Percentiles rank a stretch among this genome's conserved stretches.
These are phyloP conservation scores for Alexandromys fortis DNA, from an alignment of 2,113 vertebrate genomes.

Conservation along the genomic window DNA sequence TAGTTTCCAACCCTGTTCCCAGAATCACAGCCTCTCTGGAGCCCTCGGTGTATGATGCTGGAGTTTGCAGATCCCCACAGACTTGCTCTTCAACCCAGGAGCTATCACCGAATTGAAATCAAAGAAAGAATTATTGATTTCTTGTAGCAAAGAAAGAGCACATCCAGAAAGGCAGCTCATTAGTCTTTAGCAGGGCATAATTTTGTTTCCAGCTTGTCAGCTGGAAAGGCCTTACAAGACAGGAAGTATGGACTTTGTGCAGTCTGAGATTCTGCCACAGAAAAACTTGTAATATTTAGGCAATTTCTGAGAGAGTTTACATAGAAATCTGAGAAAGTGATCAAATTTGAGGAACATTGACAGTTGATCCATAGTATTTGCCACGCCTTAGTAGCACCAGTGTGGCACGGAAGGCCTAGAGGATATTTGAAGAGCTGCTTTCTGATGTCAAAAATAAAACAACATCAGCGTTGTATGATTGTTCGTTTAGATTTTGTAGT, in stretches of 20 bases:
- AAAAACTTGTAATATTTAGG: not conserved
- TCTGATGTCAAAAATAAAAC: not conserved
- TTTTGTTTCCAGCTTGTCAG: conserved; percentile 32
- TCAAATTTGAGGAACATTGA: not conserved
- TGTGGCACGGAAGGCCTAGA: not conserved
- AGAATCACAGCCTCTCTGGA: not conserved
- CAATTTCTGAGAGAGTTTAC: not conserved
- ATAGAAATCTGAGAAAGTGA: not conserved
- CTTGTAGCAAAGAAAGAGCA: conserved; percentile 25
- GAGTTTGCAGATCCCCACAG: not conserved
- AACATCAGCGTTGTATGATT: not conserved
- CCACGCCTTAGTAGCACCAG: not conserved
- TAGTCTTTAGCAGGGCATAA: conserved; percentile 39
- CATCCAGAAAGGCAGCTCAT: conserved; percentile 32
- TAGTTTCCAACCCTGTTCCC: not conserved
- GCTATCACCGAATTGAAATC: conserved; percentile 3
- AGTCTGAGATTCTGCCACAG: not conserved
- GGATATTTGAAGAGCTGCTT: not conserved
- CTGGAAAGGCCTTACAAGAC: not conserved
- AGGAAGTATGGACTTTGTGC: not conserved
- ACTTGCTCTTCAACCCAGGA: conserved; percentile 1
- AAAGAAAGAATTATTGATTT: conserved; percentile 42
- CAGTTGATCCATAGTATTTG: not conserved
- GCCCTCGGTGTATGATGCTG: not conserved
- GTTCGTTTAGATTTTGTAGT: not conserved